A percentile compares a stretch with the other conserved stretches of the same genome.
These are phyloP conservation scores for Sycobia sp. DNA, from an alignment of 1,140 invertebrate species.

Conservation along the genomic window DNA sequence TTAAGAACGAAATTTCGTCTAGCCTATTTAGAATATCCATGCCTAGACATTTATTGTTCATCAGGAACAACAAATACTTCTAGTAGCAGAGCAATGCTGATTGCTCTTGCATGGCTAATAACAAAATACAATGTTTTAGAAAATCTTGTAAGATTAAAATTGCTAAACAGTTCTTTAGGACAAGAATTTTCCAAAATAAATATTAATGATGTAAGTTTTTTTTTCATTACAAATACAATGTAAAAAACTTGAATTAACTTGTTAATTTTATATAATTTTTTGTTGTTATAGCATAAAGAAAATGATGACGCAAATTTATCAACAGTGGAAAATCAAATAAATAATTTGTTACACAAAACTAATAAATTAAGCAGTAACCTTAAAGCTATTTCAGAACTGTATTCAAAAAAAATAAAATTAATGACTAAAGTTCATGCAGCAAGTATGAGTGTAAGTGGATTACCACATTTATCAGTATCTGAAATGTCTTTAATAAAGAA, in stretches of 20 bases:
- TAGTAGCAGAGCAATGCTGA: constrained; percentile 40
- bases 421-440: constrained; percentile 44
- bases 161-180: constrained; percentile 38
- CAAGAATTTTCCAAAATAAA: constrained; percentile 34
- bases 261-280: constrained; percentile 1
- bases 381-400: constrained; percentile 49
- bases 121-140: constrained; percentile 41
- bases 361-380: constrained; percentile 51
- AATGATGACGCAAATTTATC: constrained; percentile 9
- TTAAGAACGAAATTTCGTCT: constrained; percentile 46
- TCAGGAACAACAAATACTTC: constrained; percentile 10
- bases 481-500: constrained; percentile 49
- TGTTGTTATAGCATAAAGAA: constrained; percentile 16
- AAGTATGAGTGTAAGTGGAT: constrained; percentile 40
- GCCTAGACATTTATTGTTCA: constrained; percentile 45
- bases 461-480: constrained; percentile 47
- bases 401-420: constrained; percentile 44
- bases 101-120: constrained; percentile 49
- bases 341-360: constrained; percentile 42
- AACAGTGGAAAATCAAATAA: constrained; percentile 32
- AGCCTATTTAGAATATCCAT: constrained; percentile 47
- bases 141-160: constrained; percentile 35
- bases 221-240: constrained; percentile 5
- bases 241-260: neutral
- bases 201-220: constrained; percentile 10